A percentile compares a stretch with the other conserved stretches of the same genome.
Conservation (phyloP, 1,140 invertebrate species). For the Melipona quadrifasciata region DNA sequence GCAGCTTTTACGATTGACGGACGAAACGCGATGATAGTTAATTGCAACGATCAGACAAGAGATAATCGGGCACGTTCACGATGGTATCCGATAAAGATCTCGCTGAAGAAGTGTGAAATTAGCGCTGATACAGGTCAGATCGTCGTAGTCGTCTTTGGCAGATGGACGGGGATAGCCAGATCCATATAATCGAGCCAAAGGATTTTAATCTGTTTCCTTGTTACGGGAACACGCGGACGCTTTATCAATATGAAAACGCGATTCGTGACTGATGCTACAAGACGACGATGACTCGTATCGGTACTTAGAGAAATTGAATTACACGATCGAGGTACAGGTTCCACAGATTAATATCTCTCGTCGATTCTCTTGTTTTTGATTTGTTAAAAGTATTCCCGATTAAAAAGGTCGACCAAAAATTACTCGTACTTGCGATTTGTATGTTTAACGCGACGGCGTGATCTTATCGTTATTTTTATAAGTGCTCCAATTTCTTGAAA, state of each 20-base stretch:
- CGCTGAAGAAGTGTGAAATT: conserved; percentile 57
- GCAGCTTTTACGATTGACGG: neutral
- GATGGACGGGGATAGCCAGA: neutral
- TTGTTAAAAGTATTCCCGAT: neutral
- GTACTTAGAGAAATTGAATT: neutral
- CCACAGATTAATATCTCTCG: neutral
- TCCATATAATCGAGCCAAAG: conserved; percentile 46
- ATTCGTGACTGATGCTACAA: neutral
- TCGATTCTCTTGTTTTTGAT: neutral
- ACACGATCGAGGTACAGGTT: neutral
- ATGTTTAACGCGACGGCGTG: neutral
- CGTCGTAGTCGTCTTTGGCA: neutral
- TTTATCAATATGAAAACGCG: conserved; percentile 8
- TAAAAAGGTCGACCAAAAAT: neutral
- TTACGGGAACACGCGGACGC: neutral
- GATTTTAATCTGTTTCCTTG: conserved; percentile 52
- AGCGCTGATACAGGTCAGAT: neutral
- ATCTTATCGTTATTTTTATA: neutral
- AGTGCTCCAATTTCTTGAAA: neutral
- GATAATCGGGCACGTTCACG: conserved; percentile 29
- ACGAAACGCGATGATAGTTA: conserved; percentile 41
- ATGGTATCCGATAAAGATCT: conserved; percentile 52
- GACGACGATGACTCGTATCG: neutral
- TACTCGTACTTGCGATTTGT: neutral
- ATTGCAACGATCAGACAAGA: conserved; percentile 35